Evolutionary conservation across 2,797 vertebrate genomes (phyloP).

Genomic region (Enteromius argenteus): DNA sequence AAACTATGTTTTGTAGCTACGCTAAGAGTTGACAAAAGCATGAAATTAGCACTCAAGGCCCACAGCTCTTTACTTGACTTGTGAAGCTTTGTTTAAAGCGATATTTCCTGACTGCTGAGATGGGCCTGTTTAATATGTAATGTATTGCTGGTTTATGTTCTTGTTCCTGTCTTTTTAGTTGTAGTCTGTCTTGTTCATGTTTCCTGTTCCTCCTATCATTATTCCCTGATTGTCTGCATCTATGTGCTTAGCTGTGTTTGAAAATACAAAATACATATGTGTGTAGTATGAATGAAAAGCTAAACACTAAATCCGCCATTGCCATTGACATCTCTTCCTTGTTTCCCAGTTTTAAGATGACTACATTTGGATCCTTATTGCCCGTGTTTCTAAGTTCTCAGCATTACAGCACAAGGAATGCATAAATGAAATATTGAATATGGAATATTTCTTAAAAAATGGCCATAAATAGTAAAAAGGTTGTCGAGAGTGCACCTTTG

Average conservation of each 20-base stretch:
- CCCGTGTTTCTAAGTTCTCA: not conserved
- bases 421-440: not conserved
- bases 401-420: not conserved
- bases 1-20: conserved; percentile 28
- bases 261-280: not conserved
- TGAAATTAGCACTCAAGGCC: conserved; percentile 18
- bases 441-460: not conserved
- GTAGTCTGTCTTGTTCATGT: not conserved
- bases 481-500: not conserved
- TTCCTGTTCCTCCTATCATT: not conserved
- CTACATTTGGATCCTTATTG: not conserved
- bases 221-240: not conserved
- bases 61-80: conserved; percentile 27
- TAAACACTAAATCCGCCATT: not conserved
- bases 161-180: not conserved
- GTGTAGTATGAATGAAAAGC: not conserved
- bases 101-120: conserved; percentile 1
- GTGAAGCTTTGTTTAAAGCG: not conserved
- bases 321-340: not conserved
- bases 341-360: not conserved
- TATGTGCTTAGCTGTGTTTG: not conserved
- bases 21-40: conserved; percentile 33
- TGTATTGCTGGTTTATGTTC: not conserved
- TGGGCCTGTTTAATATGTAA: not conserved
- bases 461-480: not conserved